These are phyloP conservation scores for Palythoa heliodiscus DNA, from an alignment of 92 coral and sea anemone species.

Conservation along the genomic window DNA sequence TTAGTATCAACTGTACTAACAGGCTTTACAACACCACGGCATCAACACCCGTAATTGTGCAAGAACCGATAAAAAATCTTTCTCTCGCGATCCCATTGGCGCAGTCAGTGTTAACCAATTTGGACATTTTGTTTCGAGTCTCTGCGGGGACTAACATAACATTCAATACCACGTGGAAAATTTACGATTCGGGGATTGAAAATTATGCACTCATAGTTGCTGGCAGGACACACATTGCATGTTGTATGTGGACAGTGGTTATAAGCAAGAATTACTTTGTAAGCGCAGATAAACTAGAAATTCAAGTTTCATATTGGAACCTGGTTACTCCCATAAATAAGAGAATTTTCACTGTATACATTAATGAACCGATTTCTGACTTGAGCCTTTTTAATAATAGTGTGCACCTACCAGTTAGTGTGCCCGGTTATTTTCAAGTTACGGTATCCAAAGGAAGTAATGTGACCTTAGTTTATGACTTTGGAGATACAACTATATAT, in stretches of 20 bases:
- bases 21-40: slow-evolving; percentile 65
- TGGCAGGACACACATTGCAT: slow-evolving; percentile 24
- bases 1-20: slow-evolving; percentile 66
- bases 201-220: slow-evolving; percentile 24
- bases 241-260: slow-evolving; percentile 40
- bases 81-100: slow-evolving; percentile 52
- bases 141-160: slow-evolving; percentile 67
- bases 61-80: slow-evolving; percentile 63
- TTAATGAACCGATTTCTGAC: slow-evolving; percentile 62
- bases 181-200: slow-evolving; percentile 12
- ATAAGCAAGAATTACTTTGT: slow-evolving; percentile 49
- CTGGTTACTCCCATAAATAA: slow-evolving; percentile 58
- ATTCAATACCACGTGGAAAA: slow-evolving; percentile 57
- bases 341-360: slow-evolving; percentile 37
- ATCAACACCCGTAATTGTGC: slow-evolving; percentile 50
- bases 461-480: slow-evolving; percentile 74
- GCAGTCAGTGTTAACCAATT: slow-evolving; percentile 50
- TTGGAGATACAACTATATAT: slow-evolving; percentile 55
- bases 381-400: slow-evolving; percentile 43
- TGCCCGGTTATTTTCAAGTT: slow-evolving; percentile 35
- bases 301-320: slow-evolving; percentile 57
- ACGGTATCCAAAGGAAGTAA: slow-evolving; percentile 65
- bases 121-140: slow-evolving; percentile 41
- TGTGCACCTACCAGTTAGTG: slow-evolving; percentile 50
- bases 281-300: slow-evolving; percentile 50